Evolutionary conservation across 1,140 invertebrate species (phyloP).

Genomic region (Harpegnathos saltator): DNA sequence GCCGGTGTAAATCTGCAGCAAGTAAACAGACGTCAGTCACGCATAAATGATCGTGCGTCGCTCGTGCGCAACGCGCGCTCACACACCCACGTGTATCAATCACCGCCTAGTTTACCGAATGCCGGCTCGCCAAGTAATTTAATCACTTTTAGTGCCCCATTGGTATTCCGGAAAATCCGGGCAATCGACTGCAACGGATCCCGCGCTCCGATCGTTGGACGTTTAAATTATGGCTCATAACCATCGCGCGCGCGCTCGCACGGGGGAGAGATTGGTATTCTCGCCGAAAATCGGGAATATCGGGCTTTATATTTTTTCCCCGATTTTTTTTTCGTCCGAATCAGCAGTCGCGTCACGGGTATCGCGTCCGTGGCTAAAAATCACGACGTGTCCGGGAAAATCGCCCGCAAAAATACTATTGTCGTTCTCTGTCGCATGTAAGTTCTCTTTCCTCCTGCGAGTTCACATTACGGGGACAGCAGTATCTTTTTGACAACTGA

Average conservation of each 20-base stretch:
- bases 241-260: not conserved
- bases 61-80: constrained; percentile 49
- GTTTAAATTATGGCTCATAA: constrained; percentile 63
- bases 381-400: not conserved
- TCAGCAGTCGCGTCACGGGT: not conserved
- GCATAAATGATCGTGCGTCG: constrained; percentile 66
- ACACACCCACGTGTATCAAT: constrained; percentile 66
- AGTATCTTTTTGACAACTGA: too few species aligned
- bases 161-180: constrained; percentile 69
- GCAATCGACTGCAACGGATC: constrained; percentile 63
- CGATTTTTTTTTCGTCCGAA: not conserved
- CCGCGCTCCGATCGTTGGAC: constrained; percentile 16
- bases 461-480: not conserved
- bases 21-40: constrained; percentile 73
- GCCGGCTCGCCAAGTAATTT: constrained; percentile 73
- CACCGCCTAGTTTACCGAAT: constrained; percentile 69
- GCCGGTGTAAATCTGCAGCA: constrained; percentile 54
- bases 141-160: constrained; percentile 73
- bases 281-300: not conserved
- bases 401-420: constrained; percentile 1
- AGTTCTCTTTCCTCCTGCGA: not conserved
- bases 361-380: not conserved
- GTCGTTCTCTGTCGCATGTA: not conserved
- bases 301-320: not conserved
- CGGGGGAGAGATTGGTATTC: not conserved